Percentiles rank a stretch among this genome's conserved stretches.
Evolutionary conservation across 2,888 invertebrate species (phyloP).

Genomic region (Aplocera efformata): DNA sequence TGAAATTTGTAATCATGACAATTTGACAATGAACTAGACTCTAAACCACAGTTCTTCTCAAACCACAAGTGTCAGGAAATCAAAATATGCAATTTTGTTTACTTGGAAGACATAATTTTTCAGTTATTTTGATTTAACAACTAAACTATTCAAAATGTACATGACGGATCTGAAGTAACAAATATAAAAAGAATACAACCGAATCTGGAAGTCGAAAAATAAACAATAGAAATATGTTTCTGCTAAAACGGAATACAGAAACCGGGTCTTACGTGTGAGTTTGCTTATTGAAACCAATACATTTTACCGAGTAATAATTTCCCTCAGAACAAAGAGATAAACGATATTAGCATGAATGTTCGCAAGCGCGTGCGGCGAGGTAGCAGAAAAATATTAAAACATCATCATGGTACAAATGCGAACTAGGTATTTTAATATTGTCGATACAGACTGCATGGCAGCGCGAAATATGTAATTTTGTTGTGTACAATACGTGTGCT

Average conservation of each 20-base stretch:
- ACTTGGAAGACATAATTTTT: too few species aligned
- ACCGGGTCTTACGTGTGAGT: slow-evolving; percentile 15
- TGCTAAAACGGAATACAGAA: background rate
- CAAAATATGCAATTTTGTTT: too few species aligned
- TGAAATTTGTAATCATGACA: background rate
- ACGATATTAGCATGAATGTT: slow-evolving; percentile 23
- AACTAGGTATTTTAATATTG: slow-evolving; percentile 11
- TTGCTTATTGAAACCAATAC: slow-evolving; percentile 18
- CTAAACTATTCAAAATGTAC: too few species aligned
- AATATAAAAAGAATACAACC: too few species aligned
- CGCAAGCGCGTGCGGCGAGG: slow-evolving; percentile 10
- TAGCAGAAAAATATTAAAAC: slow-evolving; percentile 11
- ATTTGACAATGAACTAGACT: too few species aligned
- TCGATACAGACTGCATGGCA: slow-evolving; percentile 35
- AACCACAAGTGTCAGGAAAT: too few species aligned
- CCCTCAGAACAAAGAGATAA: slow-evolving; percentile 15
- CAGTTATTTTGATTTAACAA: too few species aligned
- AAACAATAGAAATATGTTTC: too few species aligned
- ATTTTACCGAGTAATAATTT: slow-evolving; percentile 4
- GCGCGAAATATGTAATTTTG: slow-evolving; percentile 27
- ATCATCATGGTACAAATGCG: slow-evolving; percentile 20
- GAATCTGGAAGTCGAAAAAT: too few species aligned
- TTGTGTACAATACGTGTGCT: slow-evolving; percentile 24
- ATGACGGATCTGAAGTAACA: too few species aligned
- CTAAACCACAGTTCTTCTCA: too few species aligned